These are phyloP conservation scores for Panagrolaimus sp. DNA, from an alignment of 1,140 invertebrate genomes.

Conservation along the genomic window DNA sequence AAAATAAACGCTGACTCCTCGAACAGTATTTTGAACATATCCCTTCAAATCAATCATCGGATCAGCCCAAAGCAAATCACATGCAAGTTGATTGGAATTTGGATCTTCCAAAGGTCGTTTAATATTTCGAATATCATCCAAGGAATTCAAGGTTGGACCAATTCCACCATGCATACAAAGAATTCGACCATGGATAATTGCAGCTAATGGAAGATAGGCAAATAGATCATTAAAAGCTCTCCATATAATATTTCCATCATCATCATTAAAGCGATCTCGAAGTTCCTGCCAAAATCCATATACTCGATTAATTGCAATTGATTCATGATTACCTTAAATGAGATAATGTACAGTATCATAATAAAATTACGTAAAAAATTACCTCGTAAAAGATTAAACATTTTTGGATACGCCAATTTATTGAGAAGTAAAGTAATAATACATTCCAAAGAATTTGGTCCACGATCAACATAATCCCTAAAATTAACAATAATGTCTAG, in stretches of 20 bases:
- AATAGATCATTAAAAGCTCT: conserved; percentile 22
- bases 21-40: conserved; percentile 70
- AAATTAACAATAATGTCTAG: neutral
- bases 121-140: conserved; percentile 26
- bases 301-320: conserved; percentile 67
- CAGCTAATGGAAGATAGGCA: conserved; percentile 63
- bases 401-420: conserved; percentile 20
- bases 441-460: conserved; percentile 28
- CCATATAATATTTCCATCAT: conserved; percentile 1
- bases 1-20: conserved; percentile 36
- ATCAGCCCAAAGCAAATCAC: conserved; percentile 26
- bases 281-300: conserved; percentile 65
- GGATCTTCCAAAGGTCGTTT: conserved; percentile 19
- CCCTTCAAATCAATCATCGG: conserved; percentile 14
- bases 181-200: conserved; percentile 77
- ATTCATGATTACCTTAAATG: conserved; percentile 66
- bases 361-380: no score
- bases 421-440: conserved; percentile 21
- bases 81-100: neutral
- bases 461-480: conserved; percentile 36
- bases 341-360: no score
- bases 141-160: neutral
- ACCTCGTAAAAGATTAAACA: conserved; percentile 5
- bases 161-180: conserved; percentile 77
- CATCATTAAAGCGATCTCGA: conserved; percentile 2